A percentile compares a stretch with the other conserved stretches of the same genome.
phyloP scores from a whole-genome alignment of 2,888 invertebrate genomes.

The Tinea semifulvella region DNA sequence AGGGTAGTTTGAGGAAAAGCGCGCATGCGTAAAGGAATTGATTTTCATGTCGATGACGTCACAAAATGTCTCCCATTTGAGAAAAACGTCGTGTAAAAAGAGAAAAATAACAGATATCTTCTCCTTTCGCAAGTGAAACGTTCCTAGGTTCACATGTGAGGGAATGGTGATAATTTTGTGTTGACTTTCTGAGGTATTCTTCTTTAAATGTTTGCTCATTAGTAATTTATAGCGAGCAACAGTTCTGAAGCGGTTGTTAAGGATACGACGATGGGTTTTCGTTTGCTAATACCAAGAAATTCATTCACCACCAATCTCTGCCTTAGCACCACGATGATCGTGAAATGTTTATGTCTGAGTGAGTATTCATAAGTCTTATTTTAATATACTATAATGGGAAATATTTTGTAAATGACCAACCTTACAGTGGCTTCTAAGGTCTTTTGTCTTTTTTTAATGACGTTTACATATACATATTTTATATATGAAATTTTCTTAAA shows the following conservation, averaged over 20 bases:
- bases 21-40: conserved; percentile 54
- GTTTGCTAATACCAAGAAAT: neutral
- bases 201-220: neutral
- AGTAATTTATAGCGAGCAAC: conserved; percentile 1
- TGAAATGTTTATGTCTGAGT: conserved; percentile 50
- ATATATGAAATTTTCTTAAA: too few relatives aligned
- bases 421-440: too few relatives aligned
- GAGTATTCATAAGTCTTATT: conserved; percentile 39
- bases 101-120: conserved; percentile 14
- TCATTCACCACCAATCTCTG: neutral
- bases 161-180: neutral
- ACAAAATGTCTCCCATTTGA: conserved; percentile 38
- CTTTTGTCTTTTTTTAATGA: too few relatives aligned
- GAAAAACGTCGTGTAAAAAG: conserved; percentile 7
- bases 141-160: neutral
- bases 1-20: neutral
- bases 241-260: conserved; percentile 5
- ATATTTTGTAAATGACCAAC: too few relatives aligned
- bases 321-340: conserved; percentile 24
- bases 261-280: neutral
- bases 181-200: neutral
- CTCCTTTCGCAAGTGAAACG: conserved; percentile 15
- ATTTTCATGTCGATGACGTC: conserved; percentile 54
- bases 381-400: too few relatives aligned
- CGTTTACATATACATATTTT: too few relatives aligned